phyloP scores from a whole-genome alignment of 2,888 invertebrate species.

The Drosophila quinaria region DNA sequence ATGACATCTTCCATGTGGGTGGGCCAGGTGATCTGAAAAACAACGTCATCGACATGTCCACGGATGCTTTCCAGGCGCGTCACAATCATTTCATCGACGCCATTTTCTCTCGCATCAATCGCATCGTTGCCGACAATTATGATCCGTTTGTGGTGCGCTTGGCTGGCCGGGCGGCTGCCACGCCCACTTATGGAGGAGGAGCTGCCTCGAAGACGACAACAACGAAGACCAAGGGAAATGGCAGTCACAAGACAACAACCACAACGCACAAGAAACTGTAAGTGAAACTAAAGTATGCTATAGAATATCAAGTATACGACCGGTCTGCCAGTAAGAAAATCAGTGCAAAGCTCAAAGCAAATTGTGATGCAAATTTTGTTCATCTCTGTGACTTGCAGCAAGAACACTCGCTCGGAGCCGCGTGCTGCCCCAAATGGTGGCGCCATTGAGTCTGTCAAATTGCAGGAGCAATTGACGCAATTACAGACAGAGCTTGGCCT shows the following conservation, averaged over 20 bases:
- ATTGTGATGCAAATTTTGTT: conserved; percentile 57
- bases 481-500: conserved; percentile 74
- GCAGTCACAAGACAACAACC: conserved; percentile 50
- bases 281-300: conserved; percentile 47
- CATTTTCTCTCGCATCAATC: conserved; percentile 93
- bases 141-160: conserved; percentile 92
- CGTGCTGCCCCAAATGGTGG: conserved; percentile 44
- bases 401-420: conserved; percentile 84
- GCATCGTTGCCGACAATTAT: conserved; percentile 91
- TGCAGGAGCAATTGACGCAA: conserved; percentile 85
- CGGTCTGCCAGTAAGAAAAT: conserved; percentile 14
- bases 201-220: conserved; percentile 57
- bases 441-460: conserved; percentile 75
- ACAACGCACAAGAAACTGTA: conserved; percentile 78
- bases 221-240: conserved; percentile 42
- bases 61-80: conserved; percentile 89
- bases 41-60: conserved; percentile 84
- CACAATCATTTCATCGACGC: conserved; percentile 95
- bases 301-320: conserved; percentile 3
- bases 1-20: conserved; percentile 29
- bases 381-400: conserved; percentile 66
- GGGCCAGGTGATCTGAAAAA: conserved; percentile 82
- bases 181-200: conserved; percentile 34
- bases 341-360: conserved; percentile 40
- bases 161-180: conserved; percentile 69